phyloP scores from a whole-genome alignment of 2,797 vertebrate species.

The Lemur catta region DNA sequence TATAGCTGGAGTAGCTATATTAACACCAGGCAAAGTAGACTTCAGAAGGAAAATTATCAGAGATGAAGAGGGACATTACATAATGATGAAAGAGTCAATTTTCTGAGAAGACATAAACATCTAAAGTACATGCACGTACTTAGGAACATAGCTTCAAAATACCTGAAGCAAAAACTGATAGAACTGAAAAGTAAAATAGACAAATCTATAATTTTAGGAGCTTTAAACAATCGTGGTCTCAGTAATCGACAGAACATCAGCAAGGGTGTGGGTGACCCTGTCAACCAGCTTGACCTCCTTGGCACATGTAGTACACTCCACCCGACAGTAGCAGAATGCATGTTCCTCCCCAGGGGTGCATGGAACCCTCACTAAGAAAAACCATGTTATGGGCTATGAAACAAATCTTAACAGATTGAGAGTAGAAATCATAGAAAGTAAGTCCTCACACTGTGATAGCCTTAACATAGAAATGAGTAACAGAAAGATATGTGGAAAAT shows the following conservation, averaged over 20 bases:
- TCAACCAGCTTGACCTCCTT: too few species aligned
- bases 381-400: too few species aligned
- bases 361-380: neutral
- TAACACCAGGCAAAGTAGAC: neutral
- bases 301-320: too few species aligned
- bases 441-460: too few species aligned
- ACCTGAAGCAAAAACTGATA: neutral
- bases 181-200: neutral
- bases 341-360: neutral
- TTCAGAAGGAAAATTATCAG: neutral
- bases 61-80: too few species aligned
- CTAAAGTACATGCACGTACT: neutral
- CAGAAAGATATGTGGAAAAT: neutral
- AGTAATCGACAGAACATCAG: neutral
- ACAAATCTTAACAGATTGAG: neutral
- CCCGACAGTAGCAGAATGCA: fast-evolving
- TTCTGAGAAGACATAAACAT: neutral
- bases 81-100: too few species aligned
- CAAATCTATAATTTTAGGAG: too few species aligned
- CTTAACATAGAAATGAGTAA: neutral
- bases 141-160: neutral
- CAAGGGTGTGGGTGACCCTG: neutral
- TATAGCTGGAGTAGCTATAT: neutral
- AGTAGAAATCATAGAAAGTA: neutral
- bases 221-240: neutral